Conservation (phyloP, 2,113 vertebrate species). For the Nycticryphes semicollaris region DNA sequence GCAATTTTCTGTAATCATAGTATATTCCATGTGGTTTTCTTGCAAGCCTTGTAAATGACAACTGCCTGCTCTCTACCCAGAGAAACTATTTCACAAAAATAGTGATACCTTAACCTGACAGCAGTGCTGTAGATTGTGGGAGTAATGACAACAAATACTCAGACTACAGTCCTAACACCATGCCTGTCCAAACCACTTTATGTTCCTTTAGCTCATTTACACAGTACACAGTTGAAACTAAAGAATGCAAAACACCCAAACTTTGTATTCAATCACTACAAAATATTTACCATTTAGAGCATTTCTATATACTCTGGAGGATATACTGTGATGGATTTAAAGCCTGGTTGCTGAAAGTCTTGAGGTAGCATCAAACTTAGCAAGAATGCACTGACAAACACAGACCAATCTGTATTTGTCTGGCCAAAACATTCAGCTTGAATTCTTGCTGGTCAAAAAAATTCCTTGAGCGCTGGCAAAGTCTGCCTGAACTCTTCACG, state of each 20-base stretch:
- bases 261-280: background rate
- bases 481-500: background rate
- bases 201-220: background rate
- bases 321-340: background rate
- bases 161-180: background rate
- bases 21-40: background rate
- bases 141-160: background rate
- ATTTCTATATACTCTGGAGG: background rate
- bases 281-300: background rate
- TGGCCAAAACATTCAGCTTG: background rate
- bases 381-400: background rate
- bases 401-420: accelerated
- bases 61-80: background rate
- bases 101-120: background rate
- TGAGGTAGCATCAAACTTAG: background rate
- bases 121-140: background rate
- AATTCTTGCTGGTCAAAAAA: background rate
- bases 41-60: background rate
- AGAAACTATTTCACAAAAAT: background rate
- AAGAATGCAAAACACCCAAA: background rate
- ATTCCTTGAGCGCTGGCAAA: background rate
- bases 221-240: background rate
- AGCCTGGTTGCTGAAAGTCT: background rate
- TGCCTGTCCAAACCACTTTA: background rate
- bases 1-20: background rate